Conservation (phyloP, 2,113 vertebrate genomes). For the Callocephalon fimbriatum region DNA sequence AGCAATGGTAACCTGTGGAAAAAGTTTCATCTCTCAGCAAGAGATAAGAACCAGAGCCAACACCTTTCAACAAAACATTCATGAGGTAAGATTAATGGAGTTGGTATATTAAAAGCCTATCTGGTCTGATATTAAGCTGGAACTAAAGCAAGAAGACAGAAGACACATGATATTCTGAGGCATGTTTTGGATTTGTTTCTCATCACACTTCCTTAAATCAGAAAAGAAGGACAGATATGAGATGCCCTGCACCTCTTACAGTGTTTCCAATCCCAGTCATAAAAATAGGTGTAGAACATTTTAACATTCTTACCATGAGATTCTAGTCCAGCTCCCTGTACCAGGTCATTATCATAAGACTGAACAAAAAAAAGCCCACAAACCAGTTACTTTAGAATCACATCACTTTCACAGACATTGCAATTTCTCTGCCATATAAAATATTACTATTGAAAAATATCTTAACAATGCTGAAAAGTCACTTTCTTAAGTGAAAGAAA, state of each 20-base stretch:
- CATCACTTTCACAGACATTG: not conserved
- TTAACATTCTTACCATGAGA: conserved; percentile 90
- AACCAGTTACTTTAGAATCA: not conserved
- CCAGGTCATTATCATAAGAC: conserved; percentile 96
- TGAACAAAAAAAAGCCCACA: conserved; percentile 69
- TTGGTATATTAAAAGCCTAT: not conserved
- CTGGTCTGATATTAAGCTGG: not conserved
- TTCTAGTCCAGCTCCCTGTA: conserved; percentile 93
- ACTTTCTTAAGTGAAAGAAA: not conserved
- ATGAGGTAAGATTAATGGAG: not conserved
- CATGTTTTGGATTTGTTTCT: not conserved
- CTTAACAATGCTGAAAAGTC: not conserved
- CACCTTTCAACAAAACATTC: not conserved
- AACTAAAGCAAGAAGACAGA: not conserved
- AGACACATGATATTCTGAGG: not conserved
- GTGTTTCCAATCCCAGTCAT: not conserved
- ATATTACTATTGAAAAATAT: not conserved
- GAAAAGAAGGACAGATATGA: not conserved
- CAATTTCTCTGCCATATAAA: not conserved
- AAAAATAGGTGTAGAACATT: not conserved
- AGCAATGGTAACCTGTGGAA: not conserved
- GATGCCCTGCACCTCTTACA: not conserved
- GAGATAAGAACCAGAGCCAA: not conserved
- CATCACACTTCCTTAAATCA: not conserved
- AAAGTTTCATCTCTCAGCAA: not conserved